These are phyloP conservation scores for Chionis minor DNA, from an alignment of 2,113 vertebrate genomes.

Conservation along the genomic window DNA sequence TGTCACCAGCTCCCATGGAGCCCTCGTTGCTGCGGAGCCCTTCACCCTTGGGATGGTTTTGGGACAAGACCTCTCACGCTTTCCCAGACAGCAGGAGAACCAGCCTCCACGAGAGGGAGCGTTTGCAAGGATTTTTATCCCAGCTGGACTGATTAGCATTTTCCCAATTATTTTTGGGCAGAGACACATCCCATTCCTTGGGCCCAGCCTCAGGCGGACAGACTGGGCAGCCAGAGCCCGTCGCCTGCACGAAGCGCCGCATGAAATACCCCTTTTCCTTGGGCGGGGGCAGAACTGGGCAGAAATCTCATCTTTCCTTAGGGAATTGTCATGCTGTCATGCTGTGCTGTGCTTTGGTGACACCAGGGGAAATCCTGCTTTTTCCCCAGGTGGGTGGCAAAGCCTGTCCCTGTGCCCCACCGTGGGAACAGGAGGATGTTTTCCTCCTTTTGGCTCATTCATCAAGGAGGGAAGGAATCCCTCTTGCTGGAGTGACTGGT, in stretches of 20 bases:
- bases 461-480: fast-evolving
- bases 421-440: fast-evolving
- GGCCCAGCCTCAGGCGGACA: background rate
- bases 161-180: background rate
- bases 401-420: background rate
- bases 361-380: fast-evolving
- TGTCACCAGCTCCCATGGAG: background rate
- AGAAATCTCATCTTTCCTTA: background rate
- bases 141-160: background rate
- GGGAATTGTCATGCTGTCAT: fast-evolving
- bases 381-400: background rate
- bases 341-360: background rate
- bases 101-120: conserved; percentile 38
- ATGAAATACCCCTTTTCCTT: background rate
- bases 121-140: background rate
- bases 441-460: background rate
- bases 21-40: background rate
- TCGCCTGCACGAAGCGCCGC: too few relatives aligned
- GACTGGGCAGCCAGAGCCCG: fast-evolving
- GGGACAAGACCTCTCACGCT: fast-evolving
- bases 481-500: background rate
- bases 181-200: fast-evolving
- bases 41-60: fast-evolving
- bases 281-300: background rate
- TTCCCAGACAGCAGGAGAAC: background rate